phyloP scores from a whole-genome alignment of 2,888 invertebrate species.

The Tridacna gigas region DNA sequence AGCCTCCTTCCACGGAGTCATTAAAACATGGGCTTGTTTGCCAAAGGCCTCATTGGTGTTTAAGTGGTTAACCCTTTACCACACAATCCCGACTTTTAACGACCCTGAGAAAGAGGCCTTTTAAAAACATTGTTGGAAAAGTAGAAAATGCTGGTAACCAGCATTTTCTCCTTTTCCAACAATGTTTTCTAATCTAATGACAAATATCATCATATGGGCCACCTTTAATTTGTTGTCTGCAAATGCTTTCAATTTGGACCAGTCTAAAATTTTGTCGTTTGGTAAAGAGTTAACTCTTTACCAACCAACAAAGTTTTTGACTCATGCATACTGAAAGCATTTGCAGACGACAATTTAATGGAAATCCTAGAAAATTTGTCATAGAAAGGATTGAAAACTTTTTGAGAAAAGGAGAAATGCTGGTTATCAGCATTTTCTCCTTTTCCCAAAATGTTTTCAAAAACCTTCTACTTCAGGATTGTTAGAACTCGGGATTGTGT shows the following conservation, averaged over 20 bases:
- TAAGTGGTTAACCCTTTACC: neutral
- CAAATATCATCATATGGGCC: too few species aligned
- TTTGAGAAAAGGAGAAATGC: neutral
- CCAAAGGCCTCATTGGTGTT: neutral
- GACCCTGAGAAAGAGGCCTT: too few species aligned
- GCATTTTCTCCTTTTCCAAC: too few species aligned
- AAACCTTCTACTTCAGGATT: neutral
- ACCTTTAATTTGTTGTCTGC: too few species aligned
- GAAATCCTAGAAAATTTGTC: neutral
- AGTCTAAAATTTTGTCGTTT: too few species aligned
- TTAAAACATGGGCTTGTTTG: neutral
- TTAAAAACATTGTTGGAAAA: too few species aligned
- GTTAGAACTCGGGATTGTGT: neutral
- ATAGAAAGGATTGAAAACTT: neutral
- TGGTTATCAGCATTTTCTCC: neutral
- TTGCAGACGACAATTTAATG: neutral
- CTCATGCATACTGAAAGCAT: neutral
- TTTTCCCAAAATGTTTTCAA: constrained; percentile 5
- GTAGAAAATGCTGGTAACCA: too few species aligned
- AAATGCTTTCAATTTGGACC: too few species aligned
- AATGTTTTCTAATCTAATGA: too few species aligned
- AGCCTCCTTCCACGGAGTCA: neutral
- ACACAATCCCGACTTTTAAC: too few species aligned
- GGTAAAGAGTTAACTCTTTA: neutral
- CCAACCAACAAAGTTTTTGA: neutral